phyloP scores from a whole-genome alignment of 35 echinoderm and acorn worm genomes.

The Apostichopus japonicus region DNA sequence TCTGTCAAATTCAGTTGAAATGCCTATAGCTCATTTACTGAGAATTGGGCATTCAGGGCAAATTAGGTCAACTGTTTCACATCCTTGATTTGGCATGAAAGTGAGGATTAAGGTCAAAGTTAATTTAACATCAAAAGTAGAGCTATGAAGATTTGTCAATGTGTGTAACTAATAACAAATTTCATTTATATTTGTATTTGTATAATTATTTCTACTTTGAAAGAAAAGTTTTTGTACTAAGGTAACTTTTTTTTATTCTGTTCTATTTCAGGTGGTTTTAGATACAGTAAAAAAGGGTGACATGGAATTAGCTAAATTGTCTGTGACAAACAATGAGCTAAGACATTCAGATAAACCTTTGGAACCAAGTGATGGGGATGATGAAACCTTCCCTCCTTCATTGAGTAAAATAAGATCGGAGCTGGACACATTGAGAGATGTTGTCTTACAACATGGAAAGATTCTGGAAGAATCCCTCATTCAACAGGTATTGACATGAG shows the following conservation, averaged over 20 bases:
- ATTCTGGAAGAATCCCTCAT: slow-evolving; percentile 70
- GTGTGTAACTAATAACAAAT: background rate
- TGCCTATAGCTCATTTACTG: no score
- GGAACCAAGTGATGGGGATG: slow-evolving; percentile 49
- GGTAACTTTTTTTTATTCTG: background rate
- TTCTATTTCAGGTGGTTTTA: slow-evolving; percentile 60
- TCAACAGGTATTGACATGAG: slow-evolving; percentile 69
- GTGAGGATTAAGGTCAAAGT: no score
- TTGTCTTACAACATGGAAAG: slow-evolving; percentile 72
- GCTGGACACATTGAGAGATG: slow-evolving; percentile 62
- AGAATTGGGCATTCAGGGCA: no score
- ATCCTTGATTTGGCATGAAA: background rate
- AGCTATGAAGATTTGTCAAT: background rate
- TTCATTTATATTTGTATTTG: no score
- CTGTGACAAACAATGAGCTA: slow-evolving; percentile 5
- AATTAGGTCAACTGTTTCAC: background rate
- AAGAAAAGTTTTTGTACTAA: no score
- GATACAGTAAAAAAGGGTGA: slow-evolving; percentile 52
- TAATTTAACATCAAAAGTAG: background rate
- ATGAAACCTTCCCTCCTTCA: slow-evolving; percentile 58
- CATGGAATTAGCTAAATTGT: slow-evolving; percentile 43
- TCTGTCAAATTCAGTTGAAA: no score
- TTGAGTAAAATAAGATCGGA: slow-evolving; percentile 62
- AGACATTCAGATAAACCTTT: background rate
- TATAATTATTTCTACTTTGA: no score